Conservation (phyloP, 2,888 invertebrate genomes). For the Chaetoderma sp. region DNA sequence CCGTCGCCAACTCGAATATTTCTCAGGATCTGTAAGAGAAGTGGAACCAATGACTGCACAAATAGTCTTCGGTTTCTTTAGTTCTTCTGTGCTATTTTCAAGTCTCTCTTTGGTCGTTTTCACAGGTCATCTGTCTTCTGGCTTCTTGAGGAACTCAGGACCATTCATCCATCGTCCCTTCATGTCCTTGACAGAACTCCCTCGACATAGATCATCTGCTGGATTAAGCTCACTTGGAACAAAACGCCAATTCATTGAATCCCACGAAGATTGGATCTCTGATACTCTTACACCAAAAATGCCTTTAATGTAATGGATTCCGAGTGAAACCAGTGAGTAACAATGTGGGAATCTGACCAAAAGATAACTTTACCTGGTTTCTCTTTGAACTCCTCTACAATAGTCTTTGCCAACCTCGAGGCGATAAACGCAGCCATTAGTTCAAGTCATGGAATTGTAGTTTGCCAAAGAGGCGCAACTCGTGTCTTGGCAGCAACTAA, state of each 20-base stretch:
- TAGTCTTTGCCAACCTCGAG: slow-evolving; percentile 15
- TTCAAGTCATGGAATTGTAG: slow-evolving; percentile 17
- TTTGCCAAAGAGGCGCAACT: slow-evolving; percentile 20
- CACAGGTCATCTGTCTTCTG: neutral
- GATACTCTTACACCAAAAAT: slow-evolving; percentile 1
- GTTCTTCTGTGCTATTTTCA: no score
- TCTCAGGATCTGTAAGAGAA: neutral
- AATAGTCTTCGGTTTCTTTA: neutral
- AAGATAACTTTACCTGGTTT: slow-evolving; percentile 1
- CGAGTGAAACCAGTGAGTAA: neutral
- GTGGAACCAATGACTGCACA: neutral
- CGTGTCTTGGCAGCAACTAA: slow-evolving; percentile 13
- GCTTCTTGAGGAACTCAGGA: slow-evolving; percentile 7
- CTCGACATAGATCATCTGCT: slow-evolving; percentile 7
- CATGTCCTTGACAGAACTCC: neutral
- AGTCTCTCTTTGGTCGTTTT: no score
- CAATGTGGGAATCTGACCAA: slow-evolving; percentile 5
- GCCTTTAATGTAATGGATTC: neutral
- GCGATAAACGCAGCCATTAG: slow-evolving; percentile 18
- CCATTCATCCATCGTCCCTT: slow-evolving; percentile 8
- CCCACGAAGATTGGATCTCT: slow-evolving; percentile 10
- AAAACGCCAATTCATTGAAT: neutral
- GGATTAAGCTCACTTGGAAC: neutral
- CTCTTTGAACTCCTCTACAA: slow-evolving; percentile 2
- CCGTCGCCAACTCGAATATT: neutral